A percentile compares a stretch with the other conserved stretches of the same genome.
phyloP scores from a whole-genome alignment of 1,140 invertebrate species.

The Trichomalopsis sarcophagae region DNA sequence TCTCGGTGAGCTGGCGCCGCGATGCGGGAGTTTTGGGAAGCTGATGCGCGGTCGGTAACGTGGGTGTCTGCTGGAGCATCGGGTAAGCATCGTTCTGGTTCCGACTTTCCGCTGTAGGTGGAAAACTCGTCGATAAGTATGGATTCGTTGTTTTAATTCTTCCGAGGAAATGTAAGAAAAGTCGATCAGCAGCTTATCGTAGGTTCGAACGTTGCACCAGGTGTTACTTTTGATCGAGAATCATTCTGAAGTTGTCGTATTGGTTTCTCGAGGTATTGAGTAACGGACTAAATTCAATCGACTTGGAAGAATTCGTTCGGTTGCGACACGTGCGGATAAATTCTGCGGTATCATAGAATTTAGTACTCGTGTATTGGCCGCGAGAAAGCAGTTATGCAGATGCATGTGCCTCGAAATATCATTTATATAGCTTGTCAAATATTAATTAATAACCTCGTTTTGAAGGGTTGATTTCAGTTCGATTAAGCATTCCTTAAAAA shows the following conservation, averaged over 20 bases:
- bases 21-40: not conserved
- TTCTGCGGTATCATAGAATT: conserved; percentile 1
- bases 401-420: no score
- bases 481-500: no score
- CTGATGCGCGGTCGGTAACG: not conserved
- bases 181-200: no score
- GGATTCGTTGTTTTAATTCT: no score
- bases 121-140: not conserved
- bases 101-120: not conserved
- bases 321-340: not conserved
- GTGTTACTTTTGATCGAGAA: not conserved
- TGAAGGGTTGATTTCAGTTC: no score
- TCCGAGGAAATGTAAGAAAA: no score
- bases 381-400: not conserved
- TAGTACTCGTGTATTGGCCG: not conserved
- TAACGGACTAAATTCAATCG: not conserved
- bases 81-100: not conserved
- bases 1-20: not conserved
- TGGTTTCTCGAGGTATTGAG: not conserved
- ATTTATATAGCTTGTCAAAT: no score
- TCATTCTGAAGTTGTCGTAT: not conserved
- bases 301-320: not conserved
- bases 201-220: no score
- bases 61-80: not conserved
- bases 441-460: no score